phyloP scores from a whole-genome alignment of 2,797 vertebrate genomes.

The Gallirallus australis region DNA sequence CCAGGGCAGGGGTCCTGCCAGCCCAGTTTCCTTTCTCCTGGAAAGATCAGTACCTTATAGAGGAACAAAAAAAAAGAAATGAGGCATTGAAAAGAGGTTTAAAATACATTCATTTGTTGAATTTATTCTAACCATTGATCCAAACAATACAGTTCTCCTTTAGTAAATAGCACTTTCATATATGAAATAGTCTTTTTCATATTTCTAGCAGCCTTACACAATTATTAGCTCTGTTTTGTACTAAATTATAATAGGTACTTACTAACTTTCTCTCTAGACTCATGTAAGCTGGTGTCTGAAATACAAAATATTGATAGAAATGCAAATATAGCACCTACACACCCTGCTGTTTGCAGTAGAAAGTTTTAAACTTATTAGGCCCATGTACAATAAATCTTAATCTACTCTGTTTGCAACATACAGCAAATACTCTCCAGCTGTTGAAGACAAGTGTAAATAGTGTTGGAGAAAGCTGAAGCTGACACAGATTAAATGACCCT shows the following conservation, averaged over 20 bases:
- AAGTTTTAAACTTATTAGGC: background rate
- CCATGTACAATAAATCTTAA: slow-evolving; percentile 3
- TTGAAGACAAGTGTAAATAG: slow-evolving; percentile 26
- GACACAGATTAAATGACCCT: slow-evolving; percentile 38
- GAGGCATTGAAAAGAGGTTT: background rate
- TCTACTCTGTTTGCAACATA: background rate
- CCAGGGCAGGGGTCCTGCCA: background rate
- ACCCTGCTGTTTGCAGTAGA: background rate
- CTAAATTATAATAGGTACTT: background rate
- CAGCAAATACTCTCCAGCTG: background rate
- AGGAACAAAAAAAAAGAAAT: background rate
- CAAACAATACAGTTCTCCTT: background rate
- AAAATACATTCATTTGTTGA: background rate
- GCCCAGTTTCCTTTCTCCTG: background rate
- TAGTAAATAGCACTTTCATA: background rate
- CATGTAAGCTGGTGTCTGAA: background rate
- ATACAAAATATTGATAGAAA: background rate
- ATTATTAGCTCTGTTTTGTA: background rate
- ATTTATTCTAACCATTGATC: background rate
- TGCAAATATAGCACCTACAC: background rate
- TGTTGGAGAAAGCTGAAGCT: slow-evolving; percentile 6
- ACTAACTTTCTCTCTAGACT: background rate
- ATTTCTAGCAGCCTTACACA: background rate
- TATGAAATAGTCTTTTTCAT: background rate
- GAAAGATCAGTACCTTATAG: background rate